Evolutionary conservation across 2,888 invertebrate genomes (phyloP).

Genomic region (Chorisops tibialis): DNA sequence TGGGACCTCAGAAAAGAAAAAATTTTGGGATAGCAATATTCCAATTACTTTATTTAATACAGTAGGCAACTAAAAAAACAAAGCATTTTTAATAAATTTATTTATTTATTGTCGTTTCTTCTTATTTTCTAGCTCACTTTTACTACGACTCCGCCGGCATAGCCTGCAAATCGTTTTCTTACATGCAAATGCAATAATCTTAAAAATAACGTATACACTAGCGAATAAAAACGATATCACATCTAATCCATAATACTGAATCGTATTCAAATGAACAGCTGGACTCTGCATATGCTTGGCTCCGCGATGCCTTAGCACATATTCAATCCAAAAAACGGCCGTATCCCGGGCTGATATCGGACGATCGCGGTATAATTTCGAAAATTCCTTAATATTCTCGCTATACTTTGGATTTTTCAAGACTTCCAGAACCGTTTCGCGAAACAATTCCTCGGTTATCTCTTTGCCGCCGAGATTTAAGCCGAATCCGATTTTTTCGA

Average conservation of each 20-base stretch:
- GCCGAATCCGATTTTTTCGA: slow-evolving; percentile 39
- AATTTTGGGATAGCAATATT: no score
- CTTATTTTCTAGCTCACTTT: no score
- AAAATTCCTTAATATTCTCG: slow-evolving; percentile 48
- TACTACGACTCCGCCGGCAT: no score
- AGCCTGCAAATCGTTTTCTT: no score
- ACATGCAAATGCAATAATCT: neutral
- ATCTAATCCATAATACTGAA: slow-evolving; percentile 53
- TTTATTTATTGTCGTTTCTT: no score
- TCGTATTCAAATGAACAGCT: slow-evolving; percentile 50
- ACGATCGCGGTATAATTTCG: slow-evolving; percentile 54
- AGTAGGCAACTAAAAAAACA: no score
- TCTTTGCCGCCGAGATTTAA: slow-evolving; percentile 32
- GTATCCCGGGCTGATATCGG: slow-evolving; percentile 55
- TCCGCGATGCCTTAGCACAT: slow-evolving; percentile 56
- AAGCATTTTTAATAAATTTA: no score
- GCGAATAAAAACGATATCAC: slow-evolving; percentile 37
- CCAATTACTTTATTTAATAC: no score
- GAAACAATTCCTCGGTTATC: slow-evolving; percentile 34
- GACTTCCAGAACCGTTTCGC: slow-evolving; percentile 37
- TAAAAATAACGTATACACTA: neutral
- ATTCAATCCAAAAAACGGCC: slow-evolving; percentile 58
- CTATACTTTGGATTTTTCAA: slow-evolving; percentile 37
- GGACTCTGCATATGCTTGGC: slow-evolving; percentile 55
- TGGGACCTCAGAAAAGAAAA: no score